Conservation (phyloP, 2,113 vertebrate species). For the Triplophysa siluroides region DNA sequence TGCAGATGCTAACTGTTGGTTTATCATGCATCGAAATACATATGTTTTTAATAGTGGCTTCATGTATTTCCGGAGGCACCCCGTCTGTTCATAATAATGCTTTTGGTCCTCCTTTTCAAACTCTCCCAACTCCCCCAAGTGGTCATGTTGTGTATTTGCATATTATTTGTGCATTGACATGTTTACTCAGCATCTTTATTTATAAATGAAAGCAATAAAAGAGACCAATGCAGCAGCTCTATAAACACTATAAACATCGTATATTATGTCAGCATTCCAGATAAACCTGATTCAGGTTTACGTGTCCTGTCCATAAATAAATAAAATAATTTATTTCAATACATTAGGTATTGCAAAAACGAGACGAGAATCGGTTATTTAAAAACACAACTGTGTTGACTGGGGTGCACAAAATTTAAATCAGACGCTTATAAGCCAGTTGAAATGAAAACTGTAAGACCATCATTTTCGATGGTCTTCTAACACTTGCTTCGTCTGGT, state of each 20-base stretch:
- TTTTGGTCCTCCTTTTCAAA: no score
- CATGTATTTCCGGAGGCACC: no score
- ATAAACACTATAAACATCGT: neutral
- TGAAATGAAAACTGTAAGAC: constrained; percentile 63
- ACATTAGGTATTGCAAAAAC: neutral
- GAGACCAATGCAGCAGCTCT: neutral
- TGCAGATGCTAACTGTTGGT: no score
- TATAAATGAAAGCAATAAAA: neutral
- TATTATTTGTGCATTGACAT: neutral
- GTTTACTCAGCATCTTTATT: neutral
- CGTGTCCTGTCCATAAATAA: neutral
- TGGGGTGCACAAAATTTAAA: neutral
- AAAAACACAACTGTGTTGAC: neutral
- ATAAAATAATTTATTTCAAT: neutral
- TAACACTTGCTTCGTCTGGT: neutral
- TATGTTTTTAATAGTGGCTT: no score
- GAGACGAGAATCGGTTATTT: neutral
- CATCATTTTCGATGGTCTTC: constrained; percentile 78
- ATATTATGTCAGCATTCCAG: neutral
- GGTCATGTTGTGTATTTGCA: neutral
- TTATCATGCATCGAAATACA: no score
- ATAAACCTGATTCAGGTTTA: neutral
- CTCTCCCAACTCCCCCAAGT: neutral
- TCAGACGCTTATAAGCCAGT: neutral
- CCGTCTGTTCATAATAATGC: no score